Percentiles rank a stretch among this genome's conserved stretches.
Evolutionary conservation across 2,113 vertebrate species (phyloP).

Genomic region (Hippotragus niger): DNA sequence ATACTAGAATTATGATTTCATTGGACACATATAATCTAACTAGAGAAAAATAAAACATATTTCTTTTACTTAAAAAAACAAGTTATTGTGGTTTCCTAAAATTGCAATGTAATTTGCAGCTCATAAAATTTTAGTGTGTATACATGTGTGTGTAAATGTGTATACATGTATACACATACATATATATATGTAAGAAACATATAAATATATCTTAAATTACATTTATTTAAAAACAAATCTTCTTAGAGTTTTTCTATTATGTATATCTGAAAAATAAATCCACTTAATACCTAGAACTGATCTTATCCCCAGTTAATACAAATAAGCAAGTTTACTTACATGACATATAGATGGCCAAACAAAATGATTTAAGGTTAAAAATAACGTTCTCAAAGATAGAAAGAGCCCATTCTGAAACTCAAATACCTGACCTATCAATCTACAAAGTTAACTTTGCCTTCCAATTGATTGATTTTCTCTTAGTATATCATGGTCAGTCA

Average conservation of each 20-base stretch:
- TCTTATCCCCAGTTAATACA: background rate
- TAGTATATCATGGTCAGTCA: background rate
- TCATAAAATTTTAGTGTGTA: background rate
- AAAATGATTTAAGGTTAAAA: background rate
- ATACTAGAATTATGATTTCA: background rate
- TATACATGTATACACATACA: background rate
- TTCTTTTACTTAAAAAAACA: background rate
- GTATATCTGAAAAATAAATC: background rate
- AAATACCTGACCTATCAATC: background rate
- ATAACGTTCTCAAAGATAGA: background rate
- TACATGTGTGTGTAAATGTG: background rate
- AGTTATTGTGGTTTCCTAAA: background rate
- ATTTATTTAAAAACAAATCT: background rate
- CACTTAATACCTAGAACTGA: background rate
- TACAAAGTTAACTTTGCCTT: slow-evolving; percentile 13
- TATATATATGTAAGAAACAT: background rate
- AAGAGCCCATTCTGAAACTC: background rate
- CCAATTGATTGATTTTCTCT: background rate
- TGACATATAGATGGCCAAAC: background rate
- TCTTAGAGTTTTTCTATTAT: background rate
- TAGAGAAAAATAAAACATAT: background rate
- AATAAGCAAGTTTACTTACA: background rate
- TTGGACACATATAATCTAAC: background rate
- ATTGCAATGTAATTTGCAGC: background rate
- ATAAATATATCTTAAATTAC: background rate